Conservation (phyloP, 1,140 invertebrate genomes). For the Panagrolaimus sp. region DNA sequence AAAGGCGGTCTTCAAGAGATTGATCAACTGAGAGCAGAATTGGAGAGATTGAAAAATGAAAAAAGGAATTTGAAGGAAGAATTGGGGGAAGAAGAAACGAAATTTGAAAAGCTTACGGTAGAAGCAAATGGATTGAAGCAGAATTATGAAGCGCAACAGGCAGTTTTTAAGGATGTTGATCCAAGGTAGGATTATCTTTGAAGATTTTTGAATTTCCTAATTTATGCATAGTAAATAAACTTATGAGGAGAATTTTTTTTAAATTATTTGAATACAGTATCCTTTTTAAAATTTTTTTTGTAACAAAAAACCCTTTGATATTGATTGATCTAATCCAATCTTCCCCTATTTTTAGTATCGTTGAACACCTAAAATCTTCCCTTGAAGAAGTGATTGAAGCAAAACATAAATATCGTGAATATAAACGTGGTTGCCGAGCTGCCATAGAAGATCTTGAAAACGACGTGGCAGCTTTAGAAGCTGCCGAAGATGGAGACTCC, state of each 20-base stretch:
- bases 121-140: background rate
- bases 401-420: constrained; percentile 14
- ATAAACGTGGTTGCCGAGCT: constrained; percentile 40
- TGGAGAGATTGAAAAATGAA: constrained; percentile 59
- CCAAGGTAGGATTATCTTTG: background rate
- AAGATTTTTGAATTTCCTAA: too few species aligned
- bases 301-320: too few species aligned
- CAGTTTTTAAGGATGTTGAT: background rate
- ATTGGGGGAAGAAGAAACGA: background rate
- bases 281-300: too few species aligned
- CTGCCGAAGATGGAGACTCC: constrained; percentile 55
- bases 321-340: too few species aligned
- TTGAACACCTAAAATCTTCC: constrained; percentile 33
- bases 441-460: constrained; percentile 6
- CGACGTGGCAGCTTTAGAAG: constrained; percentile 22
- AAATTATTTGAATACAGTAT: too few species aligned
- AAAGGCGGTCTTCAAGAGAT: constrained; percentile 62
- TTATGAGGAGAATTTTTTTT: too few species aligned
- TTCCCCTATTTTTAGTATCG: background rate
- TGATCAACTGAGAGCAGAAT: constrained; percentile 60
- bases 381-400: constrained; percentile 59
- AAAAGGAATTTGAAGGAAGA: background rate
- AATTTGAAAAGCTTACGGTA: background rate
- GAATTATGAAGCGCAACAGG: background rate
- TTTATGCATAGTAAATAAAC: too few species aligned